These are phyloP conservation scores for Panurus biarmicus DNA, from an alignment of 2,113 vertebrate genomes.

Conservation along the genomic window DNA sequence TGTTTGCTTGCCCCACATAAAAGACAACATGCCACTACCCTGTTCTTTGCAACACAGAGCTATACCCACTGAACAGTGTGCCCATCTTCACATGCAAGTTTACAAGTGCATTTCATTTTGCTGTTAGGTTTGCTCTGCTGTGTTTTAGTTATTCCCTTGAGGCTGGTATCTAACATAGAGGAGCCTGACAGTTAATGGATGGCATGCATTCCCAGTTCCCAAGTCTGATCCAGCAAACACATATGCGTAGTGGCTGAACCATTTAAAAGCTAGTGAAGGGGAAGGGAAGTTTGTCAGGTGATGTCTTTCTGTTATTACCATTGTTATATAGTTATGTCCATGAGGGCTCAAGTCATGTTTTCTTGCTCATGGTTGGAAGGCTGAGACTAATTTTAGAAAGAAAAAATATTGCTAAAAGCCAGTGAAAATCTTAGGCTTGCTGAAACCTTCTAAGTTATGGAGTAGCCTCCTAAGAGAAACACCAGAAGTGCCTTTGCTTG, in stretches of 20 bases:
- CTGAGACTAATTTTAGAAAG: background rate
- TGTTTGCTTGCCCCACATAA: slow-evolving; percentile 46
- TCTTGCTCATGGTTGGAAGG: background rate
- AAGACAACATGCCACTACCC: background rate
- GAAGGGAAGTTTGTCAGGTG: background rate
- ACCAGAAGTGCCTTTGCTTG: background rate
- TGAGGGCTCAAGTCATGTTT: background rate
- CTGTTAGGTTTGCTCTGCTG: background rate
- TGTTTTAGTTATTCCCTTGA: slow-evolving; percentile 1
- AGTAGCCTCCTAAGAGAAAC: background rate
- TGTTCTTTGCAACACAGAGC: background rate
- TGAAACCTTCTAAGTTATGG: background rate
- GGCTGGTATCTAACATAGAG: background rate
- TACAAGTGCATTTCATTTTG: background rate
- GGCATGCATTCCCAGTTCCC: background rate
- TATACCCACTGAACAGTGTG: background rate
- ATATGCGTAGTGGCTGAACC: background rate
- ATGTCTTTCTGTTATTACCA: background rate
- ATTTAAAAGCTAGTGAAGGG: background rate
- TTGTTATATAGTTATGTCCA: background rate
- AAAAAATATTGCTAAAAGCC: background rate
- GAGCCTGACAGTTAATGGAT: slow-evolving; percentile 5
- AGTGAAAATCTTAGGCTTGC: background rate
- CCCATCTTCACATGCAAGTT: slow-evolving; percentile 14
- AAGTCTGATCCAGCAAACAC: background rate